Percentiles rank a stretch among this genome's conserved stretches.
These are phyloP conservation scores for Furcula furcula DNA, from an alignment of 2,888 invertebrate genomes.

Conservation along the genomic window DNA sequence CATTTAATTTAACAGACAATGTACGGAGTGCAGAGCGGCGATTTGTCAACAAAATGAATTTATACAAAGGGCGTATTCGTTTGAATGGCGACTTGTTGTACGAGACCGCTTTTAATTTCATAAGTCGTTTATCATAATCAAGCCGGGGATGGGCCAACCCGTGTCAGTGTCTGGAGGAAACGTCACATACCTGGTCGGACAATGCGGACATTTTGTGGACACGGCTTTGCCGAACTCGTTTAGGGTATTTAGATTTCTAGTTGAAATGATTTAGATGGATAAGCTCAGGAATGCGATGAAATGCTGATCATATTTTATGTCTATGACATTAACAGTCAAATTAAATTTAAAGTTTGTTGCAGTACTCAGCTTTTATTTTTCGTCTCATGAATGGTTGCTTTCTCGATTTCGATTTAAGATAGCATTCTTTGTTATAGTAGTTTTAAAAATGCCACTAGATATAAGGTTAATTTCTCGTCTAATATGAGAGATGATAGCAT, in stretches of 20 bases:
- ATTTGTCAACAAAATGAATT: constrained; percentile 80
- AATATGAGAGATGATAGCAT: too few relatives aligned
- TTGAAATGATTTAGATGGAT: constrained; percentile 30
- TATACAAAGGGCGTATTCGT: constrained; percentile 75
- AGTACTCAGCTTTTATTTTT: too few relatives aligned
- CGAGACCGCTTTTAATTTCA: constrained; percentile 78
- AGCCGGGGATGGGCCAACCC: constrained; percentile 60
- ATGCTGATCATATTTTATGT: too few relatives aligned
- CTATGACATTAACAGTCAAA: too few relatives aligned
- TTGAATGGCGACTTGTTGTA: constrained; percentile 79
- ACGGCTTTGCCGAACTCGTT: constrained; percentile 41
- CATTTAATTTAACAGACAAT: constrained; percentile 76
- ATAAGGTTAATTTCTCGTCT: too few relatives aligned
- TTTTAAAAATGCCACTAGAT: too few relatives aligned
- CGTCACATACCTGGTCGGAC: constrained; percentile 73
- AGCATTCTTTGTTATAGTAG: too few relatives aligned
- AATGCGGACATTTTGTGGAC: constrained; percentile 58
- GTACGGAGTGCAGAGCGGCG: constrained; percentile 67
- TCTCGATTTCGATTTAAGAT: too few relatives aligned
- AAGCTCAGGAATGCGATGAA: constrained; percentile 10
- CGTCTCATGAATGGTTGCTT: too few relatives aligned
- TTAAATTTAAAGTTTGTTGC: too few relatives aligned
- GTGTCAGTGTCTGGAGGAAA: constrained; percentile 78
- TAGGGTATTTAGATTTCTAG: constrained; percentile 24
- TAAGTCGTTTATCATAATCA: constrained; percentile 82